phyloP scores from a whole-genome alignment of 2,888 invertebrate species.

The Ochropleura leucogaster region DNA sequence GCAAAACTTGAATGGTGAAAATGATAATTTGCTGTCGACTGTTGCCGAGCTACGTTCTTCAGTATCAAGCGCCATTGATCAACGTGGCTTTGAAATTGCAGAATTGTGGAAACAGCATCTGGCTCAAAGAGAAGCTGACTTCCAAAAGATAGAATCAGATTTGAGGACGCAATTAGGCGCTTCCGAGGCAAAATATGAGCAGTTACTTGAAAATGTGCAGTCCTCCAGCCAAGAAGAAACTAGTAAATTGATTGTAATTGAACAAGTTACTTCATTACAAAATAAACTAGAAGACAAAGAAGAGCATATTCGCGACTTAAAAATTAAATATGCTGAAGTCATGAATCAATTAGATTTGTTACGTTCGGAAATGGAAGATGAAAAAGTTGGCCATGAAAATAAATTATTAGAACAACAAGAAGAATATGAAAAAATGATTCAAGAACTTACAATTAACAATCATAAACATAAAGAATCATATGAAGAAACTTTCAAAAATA shows the following conservation, averaged over 20 bases:
- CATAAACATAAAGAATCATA: slow-evolving; percentile 70
- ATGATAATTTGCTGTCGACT: slow-evolving; percentile 85
- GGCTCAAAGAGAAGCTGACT: slow-evolving; percentile 91
- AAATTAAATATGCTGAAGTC: slow-evolving; percentile 84
- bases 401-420: slow-evolving; percentile 85
- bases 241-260: slow-evolving; percentile 81
- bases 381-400: slow-evolving; percentile 84
- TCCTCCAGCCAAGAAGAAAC: slow-evolving; percentile 87
- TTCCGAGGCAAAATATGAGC: slow-evolving; percentile 87
- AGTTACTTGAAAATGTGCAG: slow-evolving; percentile 85
- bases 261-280: slow-evolving; percentile 84
- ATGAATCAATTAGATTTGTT: slow-evolving; percentile 83
- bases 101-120: slow-evolving; percentile 93
- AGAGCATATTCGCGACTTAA: slow-evolving; percentile 81
- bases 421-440: slow-evolving; percentile 83
- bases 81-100: slow-evolving; percentile 92
- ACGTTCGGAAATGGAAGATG: slow-evolving; percentile 87
- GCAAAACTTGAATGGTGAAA: slow-evolving; percentile 83
- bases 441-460: slow-evolving; percentile 75
- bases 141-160: slow-evolving; percentile 87
- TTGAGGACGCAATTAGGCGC: slow-evolving; percentile 88
- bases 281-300: slow-evolving; percentile 86
- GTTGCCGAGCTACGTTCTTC: slow-evolving; percentile 86
- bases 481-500: slow-evolving; percentile 72
- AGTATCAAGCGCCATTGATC: slow-evolving; percentile 90